Percentiles rank a stretch among this genome's conserved stretches.
phyloP scores from a whole-genome alignment of 1,140 invertebrate species.

The Drosophila bifasciata region DNA sequence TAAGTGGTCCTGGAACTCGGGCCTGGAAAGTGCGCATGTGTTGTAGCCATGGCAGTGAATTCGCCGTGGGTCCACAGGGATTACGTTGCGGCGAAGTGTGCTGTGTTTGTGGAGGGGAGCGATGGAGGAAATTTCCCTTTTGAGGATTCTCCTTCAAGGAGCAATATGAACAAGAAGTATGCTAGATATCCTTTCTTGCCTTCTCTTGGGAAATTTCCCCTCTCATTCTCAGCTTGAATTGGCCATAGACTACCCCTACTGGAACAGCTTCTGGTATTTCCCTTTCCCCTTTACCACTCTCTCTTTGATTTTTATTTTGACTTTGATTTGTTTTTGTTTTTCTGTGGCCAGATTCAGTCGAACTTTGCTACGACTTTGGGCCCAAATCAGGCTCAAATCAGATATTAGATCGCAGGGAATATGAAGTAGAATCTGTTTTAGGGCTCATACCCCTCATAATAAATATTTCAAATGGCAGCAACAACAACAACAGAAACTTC shows the following conservation, averaged over 20 bases:
- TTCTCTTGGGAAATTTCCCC: slow-evolving; percentile 22
- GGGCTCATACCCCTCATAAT: slow-evolving; percentile 19
- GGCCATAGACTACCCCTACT: slow-evolving; percentile 20
- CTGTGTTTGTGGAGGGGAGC: slow-evolving; percentile 10
- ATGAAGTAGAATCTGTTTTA: slow-evolving; percentile 13
- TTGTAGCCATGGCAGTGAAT: slow-evolving; percentile 58
- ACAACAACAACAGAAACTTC: slow-evolving; percentile 46
- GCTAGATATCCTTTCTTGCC: no score
- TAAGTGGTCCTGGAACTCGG: slow-evolving; percentile 41
- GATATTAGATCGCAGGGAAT: background rate
- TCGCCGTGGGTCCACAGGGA: slow-evolving; percentile 44
- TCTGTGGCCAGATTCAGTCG: no score
- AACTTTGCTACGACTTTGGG: no score
- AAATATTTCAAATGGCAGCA: slow-evolving; percentile 35
- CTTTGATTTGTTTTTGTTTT: slow-evolving; percentile 1
- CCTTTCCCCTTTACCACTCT: slow-evolving; percentile 5
- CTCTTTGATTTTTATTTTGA: background rate
- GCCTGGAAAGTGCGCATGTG: slow-evolving; percentile 71
- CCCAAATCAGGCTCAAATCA: slow-evolving; percentile 12
- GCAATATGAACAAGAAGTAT: no score
- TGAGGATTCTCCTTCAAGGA: slow-evolving; percentile 6
- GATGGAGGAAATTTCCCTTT: background rate
- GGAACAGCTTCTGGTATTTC: background rate
- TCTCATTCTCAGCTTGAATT: background rate
- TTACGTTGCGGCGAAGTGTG: slow-evolving; percentile 53